phyloP scores from a whole-genome alignment of 2,888 invertebrate genomes.

The Agrilus mali region DNA sequence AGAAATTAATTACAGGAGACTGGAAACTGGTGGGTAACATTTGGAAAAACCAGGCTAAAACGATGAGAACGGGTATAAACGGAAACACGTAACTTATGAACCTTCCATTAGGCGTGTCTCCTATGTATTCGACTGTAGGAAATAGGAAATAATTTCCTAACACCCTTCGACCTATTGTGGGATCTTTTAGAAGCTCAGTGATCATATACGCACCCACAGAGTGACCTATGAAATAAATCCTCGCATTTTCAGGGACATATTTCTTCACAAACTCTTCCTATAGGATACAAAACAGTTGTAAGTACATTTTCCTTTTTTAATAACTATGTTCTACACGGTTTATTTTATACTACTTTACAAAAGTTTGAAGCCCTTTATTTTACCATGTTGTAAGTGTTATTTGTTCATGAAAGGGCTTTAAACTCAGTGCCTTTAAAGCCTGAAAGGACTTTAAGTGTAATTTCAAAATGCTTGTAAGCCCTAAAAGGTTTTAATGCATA shows the following conservation, averaged over 20 bases:
- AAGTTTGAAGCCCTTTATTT: no score
- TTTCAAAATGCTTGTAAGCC: no score
- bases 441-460: no score
- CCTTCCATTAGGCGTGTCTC: constrained; percentile 57
- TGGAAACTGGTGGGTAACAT: constrained; percentile 41
- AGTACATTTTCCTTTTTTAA: not conserved
- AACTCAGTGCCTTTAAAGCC: no score
- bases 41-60: constrained; percentile 35
- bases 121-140: constrained; percentile 77
- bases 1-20: constrained; percentile 39
- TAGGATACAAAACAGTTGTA: not conserved
- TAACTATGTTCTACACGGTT: no score
- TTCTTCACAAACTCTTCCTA: constrained; percentile 51
- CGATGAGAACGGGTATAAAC: constrained; percentile 30
- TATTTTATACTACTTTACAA: no score
- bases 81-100: constrained; percentile 46
- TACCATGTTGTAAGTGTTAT: no score
- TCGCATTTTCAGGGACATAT: constrained; percentile 54
- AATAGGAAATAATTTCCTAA: constrained; percentile 61
- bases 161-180: constrained; percentile 39
- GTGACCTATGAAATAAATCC: constrained; percentile 72
- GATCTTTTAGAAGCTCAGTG: constrained; percentile 52
- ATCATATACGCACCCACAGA: constrained; percentile 81
- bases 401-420: no score
- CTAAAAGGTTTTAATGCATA: no score